A percentile compares a stretch with the other conserved stretches of the same genome.
These are phyloP conservation scores for Periparus ater DNA, from an alignment of 2,797 vertebrate genomes.

Conservation along the genomic window DNA sequence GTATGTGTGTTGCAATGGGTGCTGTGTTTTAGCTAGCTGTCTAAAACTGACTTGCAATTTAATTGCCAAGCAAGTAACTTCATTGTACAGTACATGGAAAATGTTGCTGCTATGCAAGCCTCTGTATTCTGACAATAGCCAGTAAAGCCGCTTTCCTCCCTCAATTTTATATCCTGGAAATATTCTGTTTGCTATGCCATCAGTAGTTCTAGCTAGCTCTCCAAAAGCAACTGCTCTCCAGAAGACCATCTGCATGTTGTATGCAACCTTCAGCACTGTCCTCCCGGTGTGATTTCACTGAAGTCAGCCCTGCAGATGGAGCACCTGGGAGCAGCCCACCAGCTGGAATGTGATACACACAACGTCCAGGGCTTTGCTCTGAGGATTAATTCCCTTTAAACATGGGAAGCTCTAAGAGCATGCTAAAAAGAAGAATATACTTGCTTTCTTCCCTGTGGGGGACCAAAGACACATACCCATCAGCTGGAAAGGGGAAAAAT, in stretches of 20 bases:
- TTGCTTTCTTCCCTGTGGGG: neutral
- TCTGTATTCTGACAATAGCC: conserved; percentile 23
- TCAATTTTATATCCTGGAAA: conserved; percentile 10
- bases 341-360: neutral
- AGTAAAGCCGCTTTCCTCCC: neutral
- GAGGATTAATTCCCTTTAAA: neutral
- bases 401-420: neutral
- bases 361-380: neutral
- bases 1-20: conserved; percentile 21
- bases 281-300: neutral
- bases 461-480: neutral
- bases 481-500: neutral
- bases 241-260: neutral
- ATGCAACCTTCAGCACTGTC: neutral
- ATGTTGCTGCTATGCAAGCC: neutral
- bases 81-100: conserved; percentile 21
- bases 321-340: neutral
- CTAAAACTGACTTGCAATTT: neutral
- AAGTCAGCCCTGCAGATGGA: neutral
- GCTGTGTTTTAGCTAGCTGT: conserved; percentile 34
- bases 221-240: neutral
- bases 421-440: neutral
- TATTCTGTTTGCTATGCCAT: neutral
- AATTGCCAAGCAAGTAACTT: conserved; percentile 24
- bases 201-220: neutral